Evolutionary conservation across 2,888 invertebrate genomes (phyloP), one percentile per base, ranked within the genome.

Genomic region (Erebia aethiops): DNA sequence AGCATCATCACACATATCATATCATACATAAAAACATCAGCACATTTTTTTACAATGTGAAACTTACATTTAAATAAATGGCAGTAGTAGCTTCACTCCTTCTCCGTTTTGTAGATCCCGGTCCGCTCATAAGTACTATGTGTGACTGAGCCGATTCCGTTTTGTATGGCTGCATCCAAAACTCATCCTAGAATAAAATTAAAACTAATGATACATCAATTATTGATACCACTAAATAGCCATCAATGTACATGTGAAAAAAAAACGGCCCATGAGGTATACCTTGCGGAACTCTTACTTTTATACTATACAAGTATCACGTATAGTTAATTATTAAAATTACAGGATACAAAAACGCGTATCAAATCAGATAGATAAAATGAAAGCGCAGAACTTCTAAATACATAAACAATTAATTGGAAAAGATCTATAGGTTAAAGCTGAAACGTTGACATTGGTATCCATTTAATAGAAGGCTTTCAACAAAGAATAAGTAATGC

Each of bases 161-260:
- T 77, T 92, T 92, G 79, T 90, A 91, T 0, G 92, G 88, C 77
- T 89, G 91, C 84, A 93, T 92, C 88, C 88, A 92, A 75, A 93
- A 92, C 72, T 93, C 92, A 26, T 90, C 91, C 92, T 93, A 81
- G 2, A 84, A 66, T 26, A 14, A 43, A 35, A 9, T 10, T 10
- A 57, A 21, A 5, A 57, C 7, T 46, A 46, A 13, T 46, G 11
- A 11, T 13, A 11, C 11, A 46, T 13, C 46, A 46, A 46, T 46
- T 46, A 46, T 46, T 46, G 46, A 46, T 11, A 46, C 46, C 3
- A 46, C 13, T 46, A 46, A 54, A 21, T 10, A 21, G 18, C 21
- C 11, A 54, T 8, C 14, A n/a, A 52, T 49, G 49, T 46, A 51
- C 18, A 63, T 21, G 9, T 14, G 49, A 46, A 63, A 49, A 8